Evolutionary conservation across 2,797 vertebrate species (phyloP), one percentile per base, ranked within the genome.

Genomic region (Tenualosa ilisha): DNA sequence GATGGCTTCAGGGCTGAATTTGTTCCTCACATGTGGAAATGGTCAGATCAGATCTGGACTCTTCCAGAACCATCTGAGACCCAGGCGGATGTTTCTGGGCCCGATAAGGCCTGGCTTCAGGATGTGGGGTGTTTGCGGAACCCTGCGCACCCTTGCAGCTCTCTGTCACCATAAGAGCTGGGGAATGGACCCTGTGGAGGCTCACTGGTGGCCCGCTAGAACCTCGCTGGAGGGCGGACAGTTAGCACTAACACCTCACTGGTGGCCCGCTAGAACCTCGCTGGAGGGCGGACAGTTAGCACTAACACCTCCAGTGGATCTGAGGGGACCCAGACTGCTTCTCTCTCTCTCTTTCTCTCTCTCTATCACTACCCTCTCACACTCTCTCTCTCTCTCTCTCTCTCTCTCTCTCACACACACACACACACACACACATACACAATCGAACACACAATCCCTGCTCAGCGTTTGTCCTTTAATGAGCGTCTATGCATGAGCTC

Each of bases 381-480:
- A 22, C 54, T 20, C 54, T 20, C 15, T 56, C 54, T 56, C 54
- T 20, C 20, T 59, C 54, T 59, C 54, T 59, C 20, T 22, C 56
- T 59, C 56, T 22, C 20, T 6, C 56, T 59, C 56, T 59, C 2
- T 6, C 49, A 50, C 9, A 11, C 49, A 51, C 50, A 51, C 50
- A 51, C 50, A 51, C 50, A 51, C 46, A 46, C 46, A 46, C 46
- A 46, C 46, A 46, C 46, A 46, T 7, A 46, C 46, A 46, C 46
- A 46, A 4, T 4, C 46, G 7, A 51, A 12, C 50, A 13, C 26
- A 26, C 26, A 72, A 40, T 72, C 31, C 22, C 6, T 24, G 40
- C 59, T 49, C 49, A 81, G 85, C 20, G 49, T 72, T 81, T 82
- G 81, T 65, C 83, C 81, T 40, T 86, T 81, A 88, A 86, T 82